These are phyloP conservation scores for Brachyhypopomus occidentalis DNA, from an alignment of 2,113 vertebrate genomes.

Conservation along the genomic window DNA sequence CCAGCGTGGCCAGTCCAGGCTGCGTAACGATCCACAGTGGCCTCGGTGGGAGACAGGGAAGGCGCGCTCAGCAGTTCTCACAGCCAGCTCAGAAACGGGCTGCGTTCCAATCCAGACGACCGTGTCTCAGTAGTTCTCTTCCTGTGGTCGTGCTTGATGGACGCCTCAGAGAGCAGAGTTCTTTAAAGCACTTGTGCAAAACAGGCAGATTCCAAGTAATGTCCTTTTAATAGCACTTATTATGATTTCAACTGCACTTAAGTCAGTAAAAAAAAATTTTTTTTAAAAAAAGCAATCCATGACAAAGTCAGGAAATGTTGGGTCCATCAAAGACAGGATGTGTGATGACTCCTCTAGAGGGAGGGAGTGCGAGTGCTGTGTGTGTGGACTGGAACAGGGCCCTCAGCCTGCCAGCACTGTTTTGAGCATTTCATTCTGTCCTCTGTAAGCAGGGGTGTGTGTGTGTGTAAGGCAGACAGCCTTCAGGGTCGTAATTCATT, in stretches of 20 bases:
- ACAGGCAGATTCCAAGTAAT: conserved; percentile 4
- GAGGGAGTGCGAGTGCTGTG: neutral
- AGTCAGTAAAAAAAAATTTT: conserved; percentile 3
- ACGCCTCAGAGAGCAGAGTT: neutral
- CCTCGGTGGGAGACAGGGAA: conserved; percentile 9
- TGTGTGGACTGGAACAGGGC: conserved; percentile 34
- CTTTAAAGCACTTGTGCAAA: neutral
- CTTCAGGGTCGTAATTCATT: conserved; percentile 48
- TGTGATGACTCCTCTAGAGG: conserved; percentile 29
- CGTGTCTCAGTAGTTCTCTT: conserved; percentile 23
- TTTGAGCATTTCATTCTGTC: conserved; percentile 41
- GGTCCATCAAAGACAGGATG: conserved; percentile 23
- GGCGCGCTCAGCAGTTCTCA: neutral
- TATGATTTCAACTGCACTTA: conserved; percentile 36
- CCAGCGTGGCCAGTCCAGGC: too few relatives aligned
- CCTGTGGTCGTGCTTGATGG: conserved; percentile 14
- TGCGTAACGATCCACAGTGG: conserved; percentile 39
- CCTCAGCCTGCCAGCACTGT: conserved; percentile 44
- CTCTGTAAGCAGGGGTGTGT: conserved; percentile 26
- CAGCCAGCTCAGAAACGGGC: neutral
- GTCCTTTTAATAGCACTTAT: conserved; percentile 26
- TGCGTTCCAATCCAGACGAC: conserved; percentile 16
- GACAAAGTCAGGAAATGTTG: conserved; percentile 30
- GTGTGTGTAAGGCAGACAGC: conserved; percentile 36
- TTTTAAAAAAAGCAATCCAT: conserved; percentile 34